These are phyloP conservation scores for Stegodyphus dumicola DNA, from an alignment of 1,140 invertebrate species.

Conservation along the genomic window DNA sequence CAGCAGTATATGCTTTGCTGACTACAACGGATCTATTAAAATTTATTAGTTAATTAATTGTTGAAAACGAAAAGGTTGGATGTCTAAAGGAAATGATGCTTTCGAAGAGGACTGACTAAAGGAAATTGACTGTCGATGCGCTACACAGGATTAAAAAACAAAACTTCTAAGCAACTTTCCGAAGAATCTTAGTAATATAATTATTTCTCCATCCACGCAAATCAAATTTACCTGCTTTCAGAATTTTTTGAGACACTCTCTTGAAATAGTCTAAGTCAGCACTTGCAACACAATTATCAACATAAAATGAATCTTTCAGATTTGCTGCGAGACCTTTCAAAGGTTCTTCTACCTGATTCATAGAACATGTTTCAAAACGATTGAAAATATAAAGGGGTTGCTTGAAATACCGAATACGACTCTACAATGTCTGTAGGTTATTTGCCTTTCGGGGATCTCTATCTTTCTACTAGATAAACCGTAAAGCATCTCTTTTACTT, in stretches of 20 bases:
- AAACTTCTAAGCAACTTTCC: too few species aligned
- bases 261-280: conserved; percentile 9
- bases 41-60: too few species aligned
- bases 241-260: neutral
- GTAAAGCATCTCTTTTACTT: neutral
- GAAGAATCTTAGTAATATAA: neutral
- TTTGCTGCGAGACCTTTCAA: neutral
- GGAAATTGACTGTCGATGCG: too few species aligned
- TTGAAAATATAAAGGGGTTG: neutral
- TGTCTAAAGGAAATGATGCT: too few species aligned
- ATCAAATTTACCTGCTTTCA: neutral
- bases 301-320: neutral
- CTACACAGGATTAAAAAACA: too few species aligned
- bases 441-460: neutral
- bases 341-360: neutral
- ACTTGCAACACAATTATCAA: conserved; percentile 16
- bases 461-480: neutral
- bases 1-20: too few species aligned
- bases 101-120: too few species aligned
- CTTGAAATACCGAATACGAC: neutral
- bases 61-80: too few species aligned
- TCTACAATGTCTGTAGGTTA: neutral
- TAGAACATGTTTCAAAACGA: neutral
- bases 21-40: too few species aligned
- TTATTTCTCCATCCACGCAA: neutral